Evolutionary conservation across 2,113 vertebrate species (phyloP).

Genomic region (Ptilorrhoa leucosticta): DNA sequence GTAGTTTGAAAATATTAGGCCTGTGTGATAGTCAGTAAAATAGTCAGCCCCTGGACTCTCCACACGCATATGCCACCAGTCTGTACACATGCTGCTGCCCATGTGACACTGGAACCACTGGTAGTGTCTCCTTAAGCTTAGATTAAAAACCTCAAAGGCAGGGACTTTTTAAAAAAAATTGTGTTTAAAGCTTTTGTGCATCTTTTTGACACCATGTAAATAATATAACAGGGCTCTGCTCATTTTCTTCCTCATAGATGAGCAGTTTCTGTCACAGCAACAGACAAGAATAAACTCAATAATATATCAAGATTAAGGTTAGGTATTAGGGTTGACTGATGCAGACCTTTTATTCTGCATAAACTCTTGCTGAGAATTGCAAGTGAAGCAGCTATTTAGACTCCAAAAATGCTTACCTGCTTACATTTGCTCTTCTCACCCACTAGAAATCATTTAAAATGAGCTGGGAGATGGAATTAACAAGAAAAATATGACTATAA

Average conservation of each 20-base stretch:
- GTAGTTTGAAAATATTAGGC: not conserved
- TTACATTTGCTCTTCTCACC: not conserved
- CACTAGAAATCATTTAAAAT: constrained; percentile 5
- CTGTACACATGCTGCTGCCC: not conserved
- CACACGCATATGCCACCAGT: no score
- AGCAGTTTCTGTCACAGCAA: constrained; percentile 1
- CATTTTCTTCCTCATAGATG: not conserved
- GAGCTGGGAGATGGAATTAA: not conserved
- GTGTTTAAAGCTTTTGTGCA: not conserved
- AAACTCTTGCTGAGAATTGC: not conserved
- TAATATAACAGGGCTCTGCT: not conserved
- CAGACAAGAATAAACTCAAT: not conserved
- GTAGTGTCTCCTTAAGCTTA: not conserved
- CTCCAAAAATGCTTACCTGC: not conserved
- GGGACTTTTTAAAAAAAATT: not conserved
- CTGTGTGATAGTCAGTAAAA: not conserved
- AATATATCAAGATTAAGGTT: constrained; percentile 9
- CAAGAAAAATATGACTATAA: not conserved
- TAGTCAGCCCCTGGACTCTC: not conserved
- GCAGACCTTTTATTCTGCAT: not conserved
- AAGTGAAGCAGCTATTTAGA: constrained; percentile 3
- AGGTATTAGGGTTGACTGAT: not conserved
- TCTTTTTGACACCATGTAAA: constrained; percentile 7
- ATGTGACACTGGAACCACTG: not conserved
- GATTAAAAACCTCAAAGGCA: not conserved